Evolutionary conservation across 2,888 invertebrate species (phyloP), one percentile per base, ranked within the genome.

Genomic region (Trachelus stipa): DNA sequence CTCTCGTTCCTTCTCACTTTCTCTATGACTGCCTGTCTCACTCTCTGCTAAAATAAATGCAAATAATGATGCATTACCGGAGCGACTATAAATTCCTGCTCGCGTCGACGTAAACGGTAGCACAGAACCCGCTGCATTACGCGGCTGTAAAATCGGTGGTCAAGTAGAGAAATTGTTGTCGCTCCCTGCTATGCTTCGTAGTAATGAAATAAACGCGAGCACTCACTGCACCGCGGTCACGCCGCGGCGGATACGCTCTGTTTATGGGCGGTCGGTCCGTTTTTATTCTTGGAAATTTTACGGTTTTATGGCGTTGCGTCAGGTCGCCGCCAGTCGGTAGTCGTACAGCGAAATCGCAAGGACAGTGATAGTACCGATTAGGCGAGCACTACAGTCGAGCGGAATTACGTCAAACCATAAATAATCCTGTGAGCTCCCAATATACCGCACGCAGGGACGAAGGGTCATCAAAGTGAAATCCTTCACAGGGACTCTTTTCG

Each of bases 41-140:
- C 78, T 73, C 73, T 69, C 34, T 56, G 56, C 56, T 69, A 68
- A 77, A 79, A 79, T 76, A 40, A 79, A 79, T 75, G 74, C 69
- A 76, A 78, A 82, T 81, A 80, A 81, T 80, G 81, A 81, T 74
- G 76, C 82, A 80, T 79, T 81, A 81, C 75, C 37, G 68, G 69
- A 76, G 76, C 23, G 80, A 81, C 80, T 82, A 83, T 83, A 83
- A 81, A 82, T 83, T 79, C 77, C 80, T 77, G 80, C 76, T 82
- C 79, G 75, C 79, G 76, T 75, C 34, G 71, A 77, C 80, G 82
- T 82, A 83, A 83, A 80, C 77, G 81, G 82, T 77, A 73, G 79
- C 74, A 69, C 75, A 80, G 79, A 77, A 81, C 1, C 15, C 40
- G 40, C 15, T 56, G 56, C 56, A 56, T 56, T 56, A 56, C 56